phyloP scores from a whole-genome alignment of 2,113 vertebrate species.

The Paramormyrops kingsleyae region DNA sequence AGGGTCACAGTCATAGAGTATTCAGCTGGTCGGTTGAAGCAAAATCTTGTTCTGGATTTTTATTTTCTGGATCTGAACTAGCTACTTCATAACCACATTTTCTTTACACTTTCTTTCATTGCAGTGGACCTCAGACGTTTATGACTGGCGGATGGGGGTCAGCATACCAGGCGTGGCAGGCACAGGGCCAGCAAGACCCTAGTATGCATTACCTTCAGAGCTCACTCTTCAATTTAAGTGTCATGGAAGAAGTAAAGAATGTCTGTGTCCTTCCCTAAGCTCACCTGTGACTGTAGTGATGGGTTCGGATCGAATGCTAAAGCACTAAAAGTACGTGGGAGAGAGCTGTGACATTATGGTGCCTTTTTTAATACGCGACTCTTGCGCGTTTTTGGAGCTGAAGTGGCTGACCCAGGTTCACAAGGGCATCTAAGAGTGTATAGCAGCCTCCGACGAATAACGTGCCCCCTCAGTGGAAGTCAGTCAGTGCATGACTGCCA shows the following conservation, averaged over 20 bases:
- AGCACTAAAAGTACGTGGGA: not conserved
- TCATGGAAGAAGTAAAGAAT: not conserved
- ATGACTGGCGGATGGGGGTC: conserved; percentile 93
- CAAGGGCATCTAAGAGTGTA: not conserved
- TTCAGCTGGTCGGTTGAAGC: no score
- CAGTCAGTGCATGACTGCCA: not conserved
- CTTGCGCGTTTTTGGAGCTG: not conserved
- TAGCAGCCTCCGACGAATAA: not conserved
- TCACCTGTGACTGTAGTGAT: not conserved
- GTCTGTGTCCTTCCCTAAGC: not conserved
- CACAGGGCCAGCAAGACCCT: conserved; percentile 87
- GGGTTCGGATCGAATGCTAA: not conserved
- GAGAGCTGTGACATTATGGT: not conserved
- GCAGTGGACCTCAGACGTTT: conserved; percentile 83
- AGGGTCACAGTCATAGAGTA: no score
- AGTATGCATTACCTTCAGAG: conserved; percentile 25
- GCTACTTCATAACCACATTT: not conserved
- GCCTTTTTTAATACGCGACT: not conserved
- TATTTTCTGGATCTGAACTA: not conserved
- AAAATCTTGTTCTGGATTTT: no score
- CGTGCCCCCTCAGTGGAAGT: not conserved
- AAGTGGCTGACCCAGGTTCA: not conserved
- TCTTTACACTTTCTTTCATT: conserved; percentile 18
- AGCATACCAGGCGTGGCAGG: conserved; percentile 95
- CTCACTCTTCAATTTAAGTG: not conserved